phyloP scores from a whole-genome alignment of 1,140 invertebrate species.

The Microplitis mediator region DNA sequence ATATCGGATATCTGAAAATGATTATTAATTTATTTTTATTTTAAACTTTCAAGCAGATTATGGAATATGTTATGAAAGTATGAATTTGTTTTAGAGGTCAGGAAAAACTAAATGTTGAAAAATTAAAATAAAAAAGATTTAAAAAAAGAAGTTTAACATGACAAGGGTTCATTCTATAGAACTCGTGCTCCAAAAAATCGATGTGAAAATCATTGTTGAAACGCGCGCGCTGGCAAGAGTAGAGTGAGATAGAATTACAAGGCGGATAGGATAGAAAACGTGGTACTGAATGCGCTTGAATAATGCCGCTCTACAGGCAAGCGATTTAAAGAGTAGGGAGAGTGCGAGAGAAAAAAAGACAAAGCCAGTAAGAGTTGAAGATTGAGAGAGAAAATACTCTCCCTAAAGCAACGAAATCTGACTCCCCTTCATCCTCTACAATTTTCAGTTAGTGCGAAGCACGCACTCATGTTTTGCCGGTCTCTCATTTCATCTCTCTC shows the following conservation, averaged over 20 bases:
- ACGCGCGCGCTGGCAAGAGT: conserved; percentile 7
- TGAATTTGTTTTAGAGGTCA: background rate
- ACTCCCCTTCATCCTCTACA: conserved; percentile 8
- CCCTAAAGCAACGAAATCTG: conserved; percentile 11
- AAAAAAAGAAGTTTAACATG: background rate
- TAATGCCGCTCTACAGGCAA: conserved; percentile 18
- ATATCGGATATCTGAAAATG: no score
- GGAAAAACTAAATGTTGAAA: background rate
- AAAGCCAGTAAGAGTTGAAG: background rate
- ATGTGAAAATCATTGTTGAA: conserved; percentile 20
- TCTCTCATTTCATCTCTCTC: conserved; percentile 15
- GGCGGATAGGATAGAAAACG: conserved; percentile 26
- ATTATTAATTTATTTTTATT: no score
- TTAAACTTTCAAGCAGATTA: no score
- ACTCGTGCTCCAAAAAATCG: conserved; percentile 14
- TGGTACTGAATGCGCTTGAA: conserved; percentile 26
- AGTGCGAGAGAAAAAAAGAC: background rate
- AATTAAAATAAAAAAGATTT: background rate
- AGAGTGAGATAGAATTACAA: conserved; percentile 25
- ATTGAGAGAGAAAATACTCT: background rate
- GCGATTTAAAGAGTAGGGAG: conserved; percentile 1
- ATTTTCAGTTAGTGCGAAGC: conserved; percentile 9
- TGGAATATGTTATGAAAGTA: no score
- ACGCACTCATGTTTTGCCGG: conserved; percentile 30
- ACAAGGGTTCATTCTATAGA: background rate